A percentile compares a stretch with the other conserved stretches of the same genome.
Evolutionary conservation across 1,140 invertebrate species (phyloP).

Genomic region (Platorchestia sp.): DNA sequence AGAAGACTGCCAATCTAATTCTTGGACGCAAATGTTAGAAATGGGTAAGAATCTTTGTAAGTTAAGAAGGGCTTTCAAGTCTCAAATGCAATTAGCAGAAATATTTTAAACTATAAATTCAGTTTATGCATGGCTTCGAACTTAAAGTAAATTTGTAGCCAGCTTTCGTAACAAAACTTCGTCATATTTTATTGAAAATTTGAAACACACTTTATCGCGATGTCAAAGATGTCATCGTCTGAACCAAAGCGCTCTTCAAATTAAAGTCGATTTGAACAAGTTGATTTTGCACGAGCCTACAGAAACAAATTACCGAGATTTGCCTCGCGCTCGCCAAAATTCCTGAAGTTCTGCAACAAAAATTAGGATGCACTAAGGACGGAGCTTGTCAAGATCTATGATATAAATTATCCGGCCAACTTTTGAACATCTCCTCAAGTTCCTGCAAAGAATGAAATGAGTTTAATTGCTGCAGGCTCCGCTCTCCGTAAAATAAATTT

Average conservation of each 20-base stretch:
- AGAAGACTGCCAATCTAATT: no score
- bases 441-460: conserved; percentile 53
- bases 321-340: conserved; percentile 36
- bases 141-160: no score
- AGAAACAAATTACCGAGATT: conserved; percentile 22
- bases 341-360: conserved; percentile 29
- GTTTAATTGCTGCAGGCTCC: conserved; percentile 38
- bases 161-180: neutral
- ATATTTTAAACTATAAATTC: no score
- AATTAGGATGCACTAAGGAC: conserved; percentile 53
- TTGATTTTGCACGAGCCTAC: neutral
- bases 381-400: conserved; percentile 53
- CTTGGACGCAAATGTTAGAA: no score
- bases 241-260: neutral
- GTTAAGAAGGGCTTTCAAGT: no score
- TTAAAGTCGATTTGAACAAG: conserved; percentile 36
- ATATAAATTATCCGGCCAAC: conserved; percentile 45
- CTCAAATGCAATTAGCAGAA: no score
- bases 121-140: no score
- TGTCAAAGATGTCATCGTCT: conserved; percentile 11
- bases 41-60: no score
- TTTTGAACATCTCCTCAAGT: conserved; percentile 50
- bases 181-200: neutral
- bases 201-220: neutral
- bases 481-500: conserved; percentile 19